These are phyloP conservation scores for Timema cristinae DNA, from an alignment of 2,888 invertebrate species.

Conservation along the genomic window DNA sequence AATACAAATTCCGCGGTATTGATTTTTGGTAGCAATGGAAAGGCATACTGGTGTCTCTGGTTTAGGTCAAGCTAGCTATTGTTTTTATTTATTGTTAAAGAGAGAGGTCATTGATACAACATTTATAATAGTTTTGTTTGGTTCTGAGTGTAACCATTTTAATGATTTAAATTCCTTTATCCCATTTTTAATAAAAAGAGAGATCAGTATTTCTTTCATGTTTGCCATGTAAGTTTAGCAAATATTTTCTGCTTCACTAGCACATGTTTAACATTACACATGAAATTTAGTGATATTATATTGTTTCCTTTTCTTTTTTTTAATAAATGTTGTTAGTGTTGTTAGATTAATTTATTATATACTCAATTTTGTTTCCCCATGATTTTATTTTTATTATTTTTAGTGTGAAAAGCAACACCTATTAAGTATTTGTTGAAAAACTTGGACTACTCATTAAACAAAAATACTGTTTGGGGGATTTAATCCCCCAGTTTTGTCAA, in stretches of 20 bases:
- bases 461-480: too few species aligned
- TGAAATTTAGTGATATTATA: neutral
- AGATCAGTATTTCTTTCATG: neutral
- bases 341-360: slow-evolving; percentile 24
- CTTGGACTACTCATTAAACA: too few species aligned
- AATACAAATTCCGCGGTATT: too few species aligned
- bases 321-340: slow-evolving; percentile 20
- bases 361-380: slow-evolving; percentile 18
- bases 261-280: slow-evolving; percentile 7
- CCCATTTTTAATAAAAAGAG: slow-evolving; percentile 10
- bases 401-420: too few species aligned
- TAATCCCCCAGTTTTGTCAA: too few species aligned
- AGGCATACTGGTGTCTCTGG: too few species aligned
- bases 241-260: neutral
- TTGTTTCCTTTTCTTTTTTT: slow-evolving; percentile 13
- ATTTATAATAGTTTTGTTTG: neutral
- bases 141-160: slow-evolving; percentile 1
- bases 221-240: neutral
- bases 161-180: neutral
- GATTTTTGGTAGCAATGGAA: too few species aligned
- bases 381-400: too few species aligned
- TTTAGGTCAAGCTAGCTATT: too few species aligned
- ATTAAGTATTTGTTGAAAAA: too few species aligned
- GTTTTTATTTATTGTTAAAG: too few species aligned
- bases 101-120: too few species aligned